phyloP scores from a whole-genome alignment of 2,113 vertebrate genomes.

The Crocuta crocuta region DNA sequence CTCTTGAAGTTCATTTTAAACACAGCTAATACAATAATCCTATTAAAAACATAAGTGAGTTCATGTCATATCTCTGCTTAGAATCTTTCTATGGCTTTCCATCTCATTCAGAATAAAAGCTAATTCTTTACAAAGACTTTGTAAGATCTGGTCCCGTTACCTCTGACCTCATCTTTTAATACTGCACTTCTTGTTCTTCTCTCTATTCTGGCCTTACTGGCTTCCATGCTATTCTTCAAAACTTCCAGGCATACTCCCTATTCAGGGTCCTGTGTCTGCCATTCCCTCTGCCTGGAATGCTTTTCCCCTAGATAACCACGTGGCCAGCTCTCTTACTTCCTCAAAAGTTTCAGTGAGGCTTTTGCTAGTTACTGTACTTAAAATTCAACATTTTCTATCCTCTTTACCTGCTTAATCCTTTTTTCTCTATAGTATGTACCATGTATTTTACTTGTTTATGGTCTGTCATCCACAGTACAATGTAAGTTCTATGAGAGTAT shows the following conservation, averaged over 20 bases:
- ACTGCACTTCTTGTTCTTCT: neutral
- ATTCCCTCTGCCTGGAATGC: neutral
- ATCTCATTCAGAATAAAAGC: neutral
- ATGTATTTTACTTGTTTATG: conserved; percentile 6
- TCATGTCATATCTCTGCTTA: neutral
- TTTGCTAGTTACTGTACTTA: neutral
- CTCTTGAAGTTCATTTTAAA: conserved; percentile 6
- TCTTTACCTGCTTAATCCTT: neutral
- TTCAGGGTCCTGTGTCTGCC: neutral
- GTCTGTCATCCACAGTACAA: neutral
- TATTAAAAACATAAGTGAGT: neutral
- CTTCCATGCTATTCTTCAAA: neutral
- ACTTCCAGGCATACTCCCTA: neutral
- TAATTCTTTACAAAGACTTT: neutral
- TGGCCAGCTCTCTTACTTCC: neutral
- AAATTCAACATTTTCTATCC: neutral
- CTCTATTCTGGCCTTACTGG: neutral
- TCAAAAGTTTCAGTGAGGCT: neutral
- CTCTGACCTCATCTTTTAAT: neutral
- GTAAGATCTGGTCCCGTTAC: neutral
- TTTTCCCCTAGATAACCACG: neutral
- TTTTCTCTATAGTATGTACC: neutral
- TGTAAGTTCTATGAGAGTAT: neutral
- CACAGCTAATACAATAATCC: neutral
- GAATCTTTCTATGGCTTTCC: neutral